Percentiles rank a stretch among this genome's conserved stretches.
These are phyloP conservation scores for Sycophaga agraensis DNA, from an alignment of 1,140 invertebrate genomes.

Conservation along the genomic window DNA sequence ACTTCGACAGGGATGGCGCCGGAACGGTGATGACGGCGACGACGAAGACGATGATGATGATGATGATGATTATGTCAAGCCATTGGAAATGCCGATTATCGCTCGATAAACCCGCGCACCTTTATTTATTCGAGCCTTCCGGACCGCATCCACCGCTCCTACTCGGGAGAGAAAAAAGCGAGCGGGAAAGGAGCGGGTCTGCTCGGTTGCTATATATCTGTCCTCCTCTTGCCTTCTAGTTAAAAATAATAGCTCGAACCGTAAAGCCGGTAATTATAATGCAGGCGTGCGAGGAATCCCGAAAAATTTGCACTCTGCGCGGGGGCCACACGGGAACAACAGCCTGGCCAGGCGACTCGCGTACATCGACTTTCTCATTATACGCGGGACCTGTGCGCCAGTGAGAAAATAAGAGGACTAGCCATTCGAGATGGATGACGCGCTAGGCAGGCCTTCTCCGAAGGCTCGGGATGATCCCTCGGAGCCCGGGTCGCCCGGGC, in stretches of 20 bases:
- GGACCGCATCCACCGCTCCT: too few relatives aligned
- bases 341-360: too few relatives aligned
- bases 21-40: constrained; percentile 6
- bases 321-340: too few relatives aligned
- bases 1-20: constrained; percentile 9
- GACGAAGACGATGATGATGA: background rate
- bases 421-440: too few relatives aligned
- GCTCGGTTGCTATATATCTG: too few relatives aligned
- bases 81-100: constrained; percentile 28
- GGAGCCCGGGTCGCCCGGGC: too few relatives aligned
- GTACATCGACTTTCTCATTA: constrained; percentile 20
- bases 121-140: constrained; percentile 12
- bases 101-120: constrained; percentile 22
- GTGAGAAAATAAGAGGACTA: background rate
- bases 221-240: constrained; percentile 22
- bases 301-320: constrained; percentile 9
- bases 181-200: too few relatives aligned
- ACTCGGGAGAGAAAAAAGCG: too few relatives aligned
- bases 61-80: constrained; percentile 44
- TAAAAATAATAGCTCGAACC: constrained; percentile 19
- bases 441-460: background rate
- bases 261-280: constrained; percentile 17
- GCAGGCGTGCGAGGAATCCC: constrained; percentile 1
- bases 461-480: background rate
- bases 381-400: too few relatives aligned